A percentile compares a stretch with the other conserved stretches of the same genome.
phyloP scores from a whole-genome alignment of 1,140 invertebrate species.

The Neodiprion virginianus region DNA sequence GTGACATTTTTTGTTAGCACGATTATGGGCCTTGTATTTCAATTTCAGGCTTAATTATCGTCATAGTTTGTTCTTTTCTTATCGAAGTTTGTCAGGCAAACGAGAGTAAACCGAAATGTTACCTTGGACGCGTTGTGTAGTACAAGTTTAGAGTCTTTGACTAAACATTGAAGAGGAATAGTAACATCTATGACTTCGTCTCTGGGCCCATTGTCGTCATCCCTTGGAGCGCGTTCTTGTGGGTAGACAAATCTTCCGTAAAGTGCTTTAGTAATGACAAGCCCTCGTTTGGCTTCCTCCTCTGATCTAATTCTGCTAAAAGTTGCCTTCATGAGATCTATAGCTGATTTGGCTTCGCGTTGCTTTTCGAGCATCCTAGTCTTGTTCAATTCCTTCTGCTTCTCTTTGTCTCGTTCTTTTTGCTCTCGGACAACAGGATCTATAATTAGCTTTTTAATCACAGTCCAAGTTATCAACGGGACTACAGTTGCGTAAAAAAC shows the following conservation, averaged over 20 bases:
- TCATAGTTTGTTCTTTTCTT: too few species aligned
- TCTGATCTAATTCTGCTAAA: conserved; percentile 78
- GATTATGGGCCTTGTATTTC: too few species aligned
- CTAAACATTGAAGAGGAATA: conserved; percentile 90
- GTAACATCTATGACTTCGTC: conserved; percentile 88
- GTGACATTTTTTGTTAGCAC: not conserved
- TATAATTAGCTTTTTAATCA: conserved; percentile 85
- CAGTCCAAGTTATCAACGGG: conserved; percentile 80
- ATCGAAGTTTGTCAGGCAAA: conserved; percentile 10
- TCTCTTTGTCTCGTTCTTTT: conserved; percentile 76
- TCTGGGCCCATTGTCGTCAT: conserved; percentile 45
- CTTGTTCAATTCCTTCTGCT: conserved; percentile 77
- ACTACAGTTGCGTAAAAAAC: conserved; percentile 92
- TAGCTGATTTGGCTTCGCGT: conserved; percentile 82
- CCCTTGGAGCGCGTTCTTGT: conserved; percentile 35
- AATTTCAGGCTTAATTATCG: too few species aligned
- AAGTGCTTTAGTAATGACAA: conserved; percentile 86
- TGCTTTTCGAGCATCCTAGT: conserved; percentile 78
- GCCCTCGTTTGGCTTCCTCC: conserved; percentile 79
- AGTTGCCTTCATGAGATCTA: conserved; percentile 87
- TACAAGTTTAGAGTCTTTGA: conserved; percentile 88
- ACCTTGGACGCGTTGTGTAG: conserved; percentile 90
- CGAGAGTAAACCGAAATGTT: conserved; percentile 34
- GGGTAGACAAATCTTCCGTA: conserved; percentile 75
- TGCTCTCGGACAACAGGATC: conserved; percentile 85